phyloP scores from a whole-genome alignment of 2,113 vertebrate species.

The Ictalurus punctatus region DNA sequence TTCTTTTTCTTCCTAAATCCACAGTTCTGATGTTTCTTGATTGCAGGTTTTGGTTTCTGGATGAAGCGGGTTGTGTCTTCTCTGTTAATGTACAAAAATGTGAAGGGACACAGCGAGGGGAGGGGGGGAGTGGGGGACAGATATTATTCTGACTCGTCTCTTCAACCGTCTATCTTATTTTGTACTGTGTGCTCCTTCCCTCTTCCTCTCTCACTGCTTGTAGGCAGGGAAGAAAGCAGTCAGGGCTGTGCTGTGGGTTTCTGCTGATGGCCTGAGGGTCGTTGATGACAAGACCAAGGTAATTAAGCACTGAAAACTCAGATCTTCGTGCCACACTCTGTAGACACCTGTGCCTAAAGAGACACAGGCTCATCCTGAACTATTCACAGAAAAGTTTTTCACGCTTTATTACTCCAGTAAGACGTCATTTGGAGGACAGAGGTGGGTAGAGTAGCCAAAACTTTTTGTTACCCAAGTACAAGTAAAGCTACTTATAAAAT shows the following conservation, averaged over 20 bases:
- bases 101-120: background rate
- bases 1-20: conserved; percentile 45
- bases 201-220: conserved; percentile 50
- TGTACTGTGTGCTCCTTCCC: conserved; percentile 35
- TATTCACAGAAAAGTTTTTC: background rate
- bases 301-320: conserved; percentile 34
- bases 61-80: conserved; percentile 24
- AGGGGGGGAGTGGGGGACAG: background rate
- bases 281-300: conserved; percentile 99
- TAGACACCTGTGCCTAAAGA: background rate
- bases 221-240: conserved; percentile 97
- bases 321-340: background rate
- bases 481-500: too few species aligned
- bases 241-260: conserved; percentile 95
- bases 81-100: conserved; percentile 10
- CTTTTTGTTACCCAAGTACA: too few species aligned
- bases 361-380: background rate
- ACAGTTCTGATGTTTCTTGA: conserved; percentile 51
- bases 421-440: background rate
- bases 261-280: conserved; percentile 94
- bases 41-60: conserved; percentile 51
- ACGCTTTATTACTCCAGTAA: background rate
- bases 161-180: background rate
- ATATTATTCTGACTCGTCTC: background rate
- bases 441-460: too few species aligned